Evolutionary conservation across 1,140 invertebrate genomes (phyloP), one percentile per base, ranked within the genome.

Genomic region (Manduca sexta): DNA sequence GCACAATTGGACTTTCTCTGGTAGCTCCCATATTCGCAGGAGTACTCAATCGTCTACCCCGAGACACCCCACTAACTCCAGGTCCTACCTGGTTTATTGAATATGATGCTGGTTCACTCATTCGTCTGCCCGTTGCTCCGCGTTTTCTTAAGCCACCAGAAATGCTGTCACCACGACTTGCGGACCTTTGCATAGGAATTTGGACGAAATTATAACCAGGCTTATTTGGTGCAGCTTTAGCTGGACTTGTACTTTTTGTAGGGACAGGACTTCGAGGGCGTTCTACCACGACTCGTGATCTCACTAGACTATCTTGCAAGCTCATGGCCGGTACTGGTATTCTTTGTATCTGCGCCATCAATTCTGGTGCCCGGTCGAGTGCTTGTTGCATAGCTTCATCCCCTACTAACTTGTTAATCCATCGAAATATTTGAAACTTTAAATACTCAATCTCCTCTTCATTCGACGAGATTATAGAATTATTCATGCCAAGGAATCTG

Each of bases 401-500:
- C 7, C 53, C 57, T 7, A 60, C 50, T 7, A 70, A 41, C 47
- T 72, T 78, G 49, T 64, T 65, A 10, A 78, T 60, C 66, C 69
- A 73, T 64, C 74, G 76, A 50, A 74, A 81, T 45, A 81, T 66
- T 45, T 76, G 69, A 63, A 70, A 81, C 31, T 73, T 76, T 17
- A 81, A 64, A 55, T 68, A 48, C 57, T 81, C 73, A 26, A 81
- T 17, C 47, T 78, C 71, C 26, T 57, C 55, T 53, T 56, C 50
- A 14, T 68, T 54, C 12, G 58, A 44, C 14, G 35, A 31, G 39
- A 43, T 58, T 10, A 31, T 50, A 2, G 40, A 34, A 17, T 60
- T 57, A 52, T 75, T 72, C n/a, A 73, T 38, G 43, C 77, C 56
- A 33, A 77, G 42, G 52, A 79, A 81, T 54, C 71, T 79, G 12